Evolutionary conservation across 2,888 invertebrate genomes (phyloP), one percentile per base, ranked within the genome.

Genomic region (Lapara coniferarum): DNA sequence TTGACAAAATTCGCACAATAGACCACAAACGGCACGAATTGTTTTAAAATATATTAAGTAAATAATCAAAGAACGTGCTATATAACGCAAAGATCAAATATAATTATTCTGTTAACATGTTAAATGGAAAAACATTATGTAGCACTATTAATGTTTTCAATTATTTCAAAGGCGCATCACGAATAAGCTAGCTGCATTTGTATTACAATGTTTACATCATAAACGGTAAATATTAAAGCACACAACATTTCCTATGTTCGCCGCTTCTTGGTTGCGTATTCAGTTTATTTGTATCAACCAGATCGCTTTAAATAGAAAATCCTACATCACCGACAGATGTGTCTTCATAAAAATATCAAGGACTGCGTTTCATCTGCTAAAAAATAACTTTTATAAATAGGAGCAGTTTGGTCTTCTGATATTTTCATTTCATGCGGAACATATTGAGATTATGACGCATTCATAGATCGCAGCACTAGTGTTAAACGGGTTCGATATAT

Each of bases 1-100:
- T 84, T 82, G 81, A 85, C 83, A 80, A 85, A 82, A 81, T 84
- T 80, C 74, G 79, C 80, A 79, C 79, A 74, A 78, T 72, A 71
- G 74, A 75, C 75, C 75, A 77, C 71, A 57, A 5, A 56, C 51
- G 58, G 58, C 68, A 58, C 49, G 16, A 46, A 52, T 30, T 19
- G 10, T 58, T 19, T 16, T 68, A 56, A 44, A 66, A 55, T 57
- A 66, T 30, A 37, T 30, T 30, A 66, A 51, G n/a, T 30, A 30
- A 52, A 66, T 52, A 63, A 63, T 12, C 49, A 59, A 16, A 16
- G 12, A 49, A 63, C 13, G 19, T 19, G 19, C 16, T 13, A 49
- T 19, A 49, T 19, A n/a, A 46, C 19, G 59, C 19, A 46, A 16
- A 63, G 16, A 46, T 49, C 49, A 49, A 37, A 37, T 6, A 37